Percentiles rank a stretch among this genome's conserved stretches.
phyloP scores from a whole-genome alignment of 1,140 invertebrate genomes.

The Formica selysi region DNA sequence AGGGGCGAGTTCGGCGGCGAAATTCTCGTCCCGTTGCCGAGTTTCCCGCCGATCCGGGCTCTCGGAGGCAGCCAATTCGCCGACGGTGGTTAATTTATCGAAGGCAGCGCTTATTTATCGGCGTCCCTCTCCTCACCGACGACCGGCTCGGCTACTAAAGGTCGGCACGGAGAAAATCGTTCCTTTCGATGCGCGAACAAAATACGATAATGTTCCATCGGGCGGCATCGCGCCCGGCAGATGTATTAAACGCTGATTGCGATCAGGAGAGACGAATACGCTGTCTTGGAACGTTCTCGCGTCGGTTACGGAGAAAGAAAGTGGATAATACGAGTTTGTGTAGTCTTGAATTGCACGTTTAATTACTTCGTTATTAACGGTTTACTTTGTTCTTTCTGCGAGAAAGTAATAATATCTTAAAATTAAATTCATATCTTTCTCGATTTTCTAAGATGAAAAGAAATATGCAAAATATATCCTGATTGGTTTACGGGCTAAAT shows the following conservation, averaged over 20 bases:
- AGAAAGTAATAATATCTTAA: neutral
- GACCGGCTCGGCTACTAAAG: conserved; percentile 56
- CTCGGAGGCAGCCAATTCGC: conserved; percentile 70
- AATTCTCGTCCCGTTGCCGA: conserved; percentile 61
- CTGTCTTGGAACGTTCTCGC: conserved; percentile 18
- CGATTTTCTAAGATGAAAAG: neutral
- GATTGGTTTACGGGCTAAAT: conserved; percentile 36
- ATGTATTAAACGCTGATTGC: conserved; percentile 62
- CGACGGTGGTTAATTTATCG: conserved; percentile 73
- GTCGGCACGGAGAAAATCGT: conserved; percentile 54
- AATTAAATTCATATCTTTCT: neutral
- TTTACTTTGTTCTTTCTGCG: no score
- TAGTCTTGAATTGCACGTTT: neutral
- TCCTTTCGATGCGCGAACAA: conserved; percentile 56
- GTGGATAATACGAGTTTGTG: neutral
- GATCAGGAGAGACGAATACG: conserved; percentile 45
- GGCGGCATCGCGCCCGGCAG: conserved; percentile 29
- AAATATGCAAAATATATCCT: neutral
- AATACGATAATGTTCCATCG: conserved; percentile 60
- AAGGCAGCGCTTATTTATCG: conserved; percentile 71
- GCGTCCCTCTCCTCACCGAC: conserved; percentile 38
- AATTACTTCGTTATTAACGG: neutral
- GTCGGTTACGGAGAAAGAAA: neutral
- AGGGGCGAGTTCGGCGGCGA: conserved; percentile 59
- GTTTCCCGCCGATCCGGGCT: neutral